Conservation (phyloP, 30 jellyfish, hydroid and myxozoan genomes). For the Aurelia coerulea region DNA sequence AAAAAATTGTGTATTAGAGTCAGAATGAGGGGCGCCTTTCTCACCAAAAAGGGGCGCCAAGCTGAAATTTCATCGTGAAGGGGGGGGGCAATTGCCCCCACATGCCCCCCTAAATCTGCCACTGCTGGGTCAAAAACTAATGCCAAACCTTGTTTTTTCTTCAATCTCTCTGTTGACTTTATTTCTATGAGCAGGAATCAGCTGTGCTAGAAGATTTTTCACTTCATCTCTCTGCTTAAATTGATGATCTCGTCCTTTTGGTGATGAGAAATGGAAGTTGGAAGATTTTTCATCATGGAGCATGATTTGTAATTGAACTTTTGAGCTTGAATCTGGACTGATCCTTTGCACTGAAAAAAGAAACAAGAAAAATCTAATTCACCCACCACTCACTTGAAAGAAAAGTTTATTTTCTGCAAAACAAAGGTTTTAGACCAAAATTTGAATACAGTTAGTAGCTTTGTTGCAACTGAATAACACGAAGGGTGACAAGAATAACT, state of each 20-base stretch:
- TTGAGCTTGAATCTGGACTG: slow-evolving; percentile 98
- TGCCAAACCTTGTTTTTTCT: slow-evolving; percentile 85
- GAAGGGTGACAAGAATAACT: too few species aligned
- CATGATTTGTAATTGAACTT: slow-evolving; percentile 96
- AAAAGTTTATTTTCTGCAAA: too few species aligned
- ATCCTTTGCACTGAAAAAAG: slow-evolving; percentile 85
- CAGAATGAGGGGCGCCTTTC: too few species aligned
- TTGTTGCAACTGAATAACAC: too few species aligned
- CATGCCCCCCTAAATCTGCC: too few species aligned
- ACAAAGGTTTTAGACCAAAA: too few species aligned
- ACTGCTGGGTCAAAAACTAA: too few species aligned
- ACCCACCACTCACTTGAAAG: neutral
- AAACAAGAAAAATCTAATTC: neutral
- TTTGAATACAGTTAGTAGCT: too few species aligned
- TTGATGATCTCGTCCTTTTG: slow-evolving; percentile 89
- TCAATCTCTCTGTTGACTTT: slow-evolving; percentile 92
- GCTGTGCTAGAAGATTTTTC: slow-evolving; percentile 90
- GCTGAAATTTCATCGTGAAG: too few species aligned
- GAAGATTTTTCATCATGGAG: slow-evolving; percentile 77
- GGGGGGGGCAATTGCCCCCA: too few species aligned
- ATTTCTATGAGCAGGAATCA: slow-evolving; percentile 94
- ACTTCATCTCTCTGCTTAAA: slow-evolving; percentile 85
- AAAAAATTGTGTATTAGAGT: too few species aligned
- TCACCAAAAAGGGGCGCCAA: too few species aligned
- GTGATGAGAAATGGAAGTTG: slow-evolving; percentile 89